Conservation (phyloP, 53 echinoderm and acorn worm species). For the Holothuria leucospilota region DNA sequence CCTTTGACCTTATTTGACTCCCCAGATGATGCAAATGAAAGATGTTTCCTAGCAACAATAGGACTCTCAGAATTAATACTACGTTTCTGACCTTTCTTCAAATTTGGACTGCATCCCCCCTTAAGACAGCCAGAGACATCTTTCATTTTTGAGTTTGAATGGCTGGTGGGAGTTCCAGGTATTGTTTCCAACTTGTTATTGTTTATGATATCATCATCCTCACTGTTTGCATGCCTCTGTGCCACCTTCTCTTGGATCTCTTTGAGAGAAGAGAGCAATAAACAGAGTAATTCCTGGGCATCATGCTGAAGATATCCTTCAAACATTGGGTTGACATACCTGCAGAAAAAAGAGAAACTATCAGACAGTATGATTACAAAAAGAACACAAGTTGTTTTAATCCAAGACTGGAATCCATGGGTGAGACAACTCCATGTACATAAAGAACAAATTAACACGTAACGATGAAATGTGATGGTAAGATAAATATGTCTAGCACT, state of each 20-base stretch:
- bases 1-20: neutral
- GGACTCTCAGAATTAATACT: conserved; percentile 2
- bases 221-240: neutral
- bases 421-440: too few species aligned
- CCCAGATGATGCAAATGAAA: neutral
- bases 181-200: conserved; percentile 23
- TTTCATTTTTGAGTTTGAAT: neutral
- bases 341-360: conserved; percentile 49
- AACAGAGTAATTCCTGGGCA: conserved; percentile 95
- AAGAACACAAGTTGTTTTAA: neutral
- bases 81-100: neutral
- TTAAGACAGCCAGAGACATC: conserved; percentile 22
- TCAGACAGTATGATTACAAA: neutral
- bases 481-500: too few species aligned
- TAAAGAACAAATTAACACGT: too few species aligned
- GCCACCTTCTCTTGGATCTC: conserved; percentile 73
- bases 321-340: conserved; percentile 96
- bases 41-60: conserved; percentile 12
- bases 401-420: too few species aligned
- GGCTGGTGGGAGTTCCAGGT: conserved; percentile 7
- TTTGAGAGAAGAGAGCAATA: conserved; percentile 82
- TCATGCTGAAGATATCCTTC: conserved; percentile 98
- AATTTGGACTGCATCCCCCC: conserved; percentile 42
- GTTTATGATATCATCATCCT: conserved; percentile 20
- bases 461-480: too few species aligned